These are phyloP conservation scores for Acanthosepion pharaonis DNA, from an alignment of 2,888 invertebrate genomes.

Conservation along the genomic window DNA sequence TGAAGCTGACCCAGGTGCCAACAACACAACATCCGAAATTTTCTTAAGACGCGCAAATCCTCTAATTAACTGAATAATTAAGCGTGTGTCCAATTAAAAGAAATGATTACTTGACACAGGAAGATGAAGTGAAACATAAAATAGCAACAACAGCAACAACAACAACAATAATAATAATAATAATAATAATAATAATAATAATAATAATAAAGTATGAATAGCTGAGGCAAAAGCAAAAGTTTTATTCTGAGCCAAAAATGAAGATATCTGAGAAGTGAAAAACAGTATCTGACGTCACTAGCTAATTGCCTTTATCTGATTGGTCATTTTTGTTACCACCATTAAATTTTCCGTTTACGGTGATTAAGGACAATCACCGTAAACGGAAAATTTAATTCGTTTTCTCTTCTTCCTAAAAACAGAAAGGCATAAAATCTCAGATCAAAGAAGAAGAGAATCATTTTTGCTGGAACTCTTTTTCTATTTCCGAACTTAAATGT, in stretches of 20 bases:
- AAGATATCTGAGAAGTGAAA: neutral
- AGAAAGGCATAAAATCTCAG: too few species aligned
- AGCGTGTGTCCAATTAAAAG: neutral
- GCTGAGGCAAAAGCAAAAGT: neutral
- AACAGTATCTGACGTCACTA: neutral
- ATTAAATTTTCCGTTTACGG: too few species aligned
- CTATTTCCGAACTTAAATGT: neutral
- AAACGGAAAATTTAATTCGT: neutral
- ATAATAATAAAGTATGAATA: neutral
- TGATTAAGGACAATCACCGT: too few species aligned
- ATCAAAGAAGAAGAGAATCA: neutral
- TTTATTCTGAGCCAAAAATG: neutral
- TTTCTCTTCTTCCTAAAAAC: neutral
- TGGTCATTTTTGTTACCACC: neutral
- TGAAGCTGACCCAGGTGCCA: neutral
- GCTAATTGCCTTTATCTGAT: neutral
- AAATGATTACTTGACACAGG: neutral
- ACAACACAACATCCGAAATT: neutral
- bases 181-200: too few species aligned
- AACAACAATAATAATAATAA: too few species aligned
- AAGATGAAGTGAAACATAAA: neutral
- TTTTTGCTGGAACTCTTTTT: neutral
- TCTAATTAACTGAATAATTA: constrained; percentile 14
- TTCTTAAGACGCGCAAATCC: neutral
- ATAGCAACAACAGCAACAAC: too few species aligned